Base-by-base conservation (phyloP, 2,113 vertebrate species). In the Zosterops hypoxanthus region DNA sequence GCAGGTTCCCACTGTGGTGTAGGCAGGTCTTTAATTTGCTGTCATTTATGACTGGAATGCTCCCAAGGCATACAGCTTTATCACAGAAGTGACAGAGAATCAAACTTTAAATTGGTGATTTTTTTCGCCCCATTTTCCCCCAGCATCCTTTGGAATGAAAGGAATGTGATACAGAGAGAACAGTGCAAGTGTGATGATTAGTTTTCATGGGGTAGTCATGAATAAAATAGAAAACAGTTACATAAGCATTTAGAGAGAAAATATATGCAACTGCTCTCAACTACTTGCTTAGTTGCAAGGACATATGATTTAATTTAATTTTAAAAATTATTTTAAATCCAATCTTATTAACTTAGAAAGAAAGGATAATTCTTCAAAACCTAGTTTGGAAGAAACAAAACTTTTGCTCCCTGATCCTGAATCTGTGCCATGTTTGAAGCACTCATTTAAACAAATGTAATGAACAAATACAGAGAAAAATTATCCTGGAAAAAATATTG, bases 21-120 rank as follows among this genome's bases (percentile, higher is more conserved):
- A 78, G 10, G 12, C 63, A 77, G 79, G 78, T 86, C 41, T 85
- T 79, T 87, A 91, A 82, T 86, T 97, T 90, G 25, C 55, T 76
- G 68, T 63, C 88, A 70, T 88, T 92, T 90, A 63, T 72, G 70
- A 46, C 66, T 91, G 46, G 44, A 71, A 76, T 82, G 50, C 26
- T 93, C 82, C 70, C 76, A 57, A 71, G 39, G 26, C 17, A 0
- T 81, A 46, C 24, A 89, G 57, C 42, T 89, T 90, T 87, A 36
- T 66, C 75, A 84, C 26, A 65, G 47, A 95, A 90, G 69, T 91
- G 90, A 66, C 84, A 52, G 36, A 41, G 61, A 93, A 39, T 88
- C 75, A 95, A 90, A 90, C 68, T 52, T 86, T 41, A 68, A 89
- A 55, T 12, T 25, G 16, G 80, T 19, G 18, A 92, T 94, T 71